Evolutionary conservation across 2,888 invertebrate species (phyloP).

Genomic region (Himalopsyche japonica): DNA sequence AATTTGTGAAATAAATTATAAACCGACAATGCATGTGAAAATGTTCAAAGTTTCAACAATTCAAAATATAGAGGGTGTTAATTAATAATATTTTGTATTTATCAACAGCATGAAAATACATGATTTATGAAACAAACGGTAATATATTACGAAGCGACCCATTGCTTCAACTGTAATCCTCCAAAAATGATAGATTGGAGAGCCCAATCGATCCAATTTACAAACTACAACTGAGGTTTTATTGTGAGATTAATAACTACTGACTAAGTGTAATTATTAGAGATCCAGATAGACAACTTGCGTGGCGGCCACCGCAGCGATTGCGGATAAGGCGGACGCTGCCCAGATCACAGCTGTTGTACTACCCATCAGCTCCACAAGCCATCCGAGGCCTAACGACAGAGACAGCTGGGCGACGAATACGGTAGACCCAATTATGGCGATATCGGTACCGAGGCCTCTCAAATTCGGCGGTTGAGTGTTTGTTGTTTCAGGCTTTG

Average conservation of each 20-base stretch:
- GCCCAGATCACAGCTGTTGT: constrained; percentile 50
- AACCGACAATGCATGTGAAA: too few species aligned
- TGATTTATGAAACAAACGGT: too few species aligned
- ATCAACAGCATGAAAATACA: too few species aligned
- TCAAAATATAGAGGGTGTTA: too few species aligned
- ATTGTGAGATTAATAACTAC: neutral
- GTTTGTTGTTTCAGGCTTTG: neutral
- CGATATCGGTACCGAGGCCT: constrained; percentile 52
- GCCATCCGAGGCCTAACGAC: constrained; percentile 48
- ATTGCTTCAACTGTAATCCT: too few species aligned
- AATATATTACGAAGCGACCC: too few species aligned
- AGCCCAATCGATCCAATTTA: neutral
- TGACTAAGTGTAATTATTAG: neutral
- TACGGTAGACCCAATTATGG: constrained; percentile 52
- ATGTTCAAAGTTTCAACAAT: too few species aligned
- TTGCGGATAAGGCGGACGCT: constrained; percentile 47
- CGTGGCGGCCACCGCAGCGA: constrained; percentile 50
- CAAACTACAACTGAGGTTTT: neutral
- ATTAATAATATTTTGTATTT: too few species aligned
- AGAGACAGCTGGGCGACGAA: constrained; percentile 50
- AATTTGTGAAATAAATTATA: too few species aligned
- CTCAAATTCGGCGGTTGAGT: constrained; percentile 39
- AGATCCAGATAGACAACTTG: constrained; percentile 48
- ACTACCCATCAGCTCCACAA: constrained; percentile 47
- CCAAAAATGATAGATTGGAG: too few species aligned